Evolutionary conservation across 2,888 invertebrate species (phyloP).

Genomic region (Prosapia bicincta): DNA sequence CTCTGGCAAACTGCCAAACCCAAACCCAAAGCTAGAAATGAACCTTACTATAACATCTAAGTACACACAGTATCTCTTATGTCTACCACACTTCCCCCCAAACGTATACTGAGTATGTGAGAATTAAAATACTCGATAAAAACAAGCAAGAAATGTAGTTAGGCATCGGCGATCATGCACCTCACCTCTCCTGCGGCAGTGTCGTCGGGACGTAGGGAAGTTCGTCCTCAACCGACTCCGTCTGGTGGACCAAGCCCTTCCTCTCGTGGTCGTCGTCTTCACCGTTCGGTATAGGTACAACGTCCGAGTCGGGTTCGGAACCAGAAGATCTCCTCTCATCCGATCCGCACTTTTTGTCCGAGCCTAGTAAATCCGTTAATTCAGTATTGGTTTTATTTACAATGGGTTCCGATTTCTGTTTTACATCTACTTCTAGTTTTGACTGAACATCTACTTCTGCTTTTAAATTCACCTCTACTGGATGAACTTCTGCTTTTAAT

Average conservation of each 20-base stretch:
- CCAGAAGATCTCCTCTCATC: conserved; percentile 38
- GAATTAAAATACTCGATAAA: neutral
- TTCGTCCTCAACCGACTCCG: conserved; percentile 79
- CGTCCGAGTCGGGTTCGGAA: conserved; percentile 36
- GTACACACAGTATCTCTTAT: too few species aligned
- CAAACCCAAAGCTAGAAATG: too few species aligned
- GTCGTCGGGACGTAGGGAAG: conserved; percentile 89
- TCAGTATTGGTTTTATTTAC: conserved; percentile 19
- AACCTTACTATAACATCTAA: too few species aligned
- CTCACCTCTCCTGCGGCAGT: conserved; percentile 69
- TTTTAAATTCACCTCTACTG: conserved; percentile 5
- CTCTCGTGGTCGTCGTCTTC: conserved; percentile 62
- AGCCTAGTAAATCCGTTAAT: conserved; percentile 8
- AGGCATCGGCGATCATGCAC: neutral
- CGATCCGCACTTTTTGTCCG: conserved; percentile 12
- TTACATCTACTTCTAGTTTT: conserved; percentile 23
- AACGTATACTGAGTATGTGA: neutral
- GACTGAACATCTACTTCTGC: conserved; percentile 18
- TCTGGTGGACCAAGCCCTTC: conserved; percentile 69
- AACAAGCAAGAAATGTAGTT: neutral
- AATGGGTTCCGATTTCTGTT: conserved; percentile 20
- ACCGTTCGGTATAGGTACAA: conserved; percentile 9
- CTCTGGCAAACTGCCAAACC: too few species aligned
- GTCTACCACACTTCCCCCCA: neutral
- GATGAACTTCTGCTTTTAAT: neutral